These are phyloP conservation scores for Harpalus rufipes DNA, from an alignment of 2,888 invertebrate genomes.

Conservation along the genomic window DNA sequence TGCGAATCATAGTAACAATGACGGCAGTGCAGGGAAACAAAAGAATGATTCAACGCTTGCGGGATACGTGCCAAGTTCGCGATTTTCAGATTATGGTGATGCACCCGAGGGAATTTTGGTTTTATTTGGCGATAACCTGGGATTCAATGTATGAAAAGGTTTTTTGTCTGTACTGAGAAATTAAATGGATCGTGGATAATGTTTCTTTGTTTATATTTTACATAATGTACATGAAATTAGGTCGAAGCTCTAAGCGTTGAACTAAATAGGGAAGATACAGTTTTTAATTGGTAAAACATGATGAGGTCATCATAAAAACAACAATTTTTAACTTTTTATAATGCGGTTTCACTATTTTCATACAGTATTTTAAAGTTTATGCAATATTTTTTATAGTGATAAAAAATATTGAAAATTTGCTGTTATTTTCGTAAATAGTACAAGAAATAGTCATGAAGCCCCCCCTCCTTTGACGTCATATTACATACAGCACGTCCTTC, in stretches of 20 bases:
- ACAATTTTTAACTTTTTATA: too few relatives aligned
- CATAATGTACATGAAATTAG: constrained; percentile 6
- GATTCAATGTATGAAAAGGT: constrained; percentile 29
- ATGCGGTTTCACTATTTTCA: too few relatives aligned
- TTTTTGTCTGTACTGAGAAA: constrained; percentile 5
- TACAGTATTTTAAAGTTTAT: too few relatives aligned
- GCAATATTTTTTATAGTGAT: too few relatives aligned
- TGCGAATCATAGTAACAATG: constrained; percentile 22
- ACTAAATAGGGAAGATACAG: not conserved
- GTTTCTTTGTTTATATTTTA: constrained; percentile 23
- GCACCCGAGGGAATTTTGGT: constrained; percentile 24
- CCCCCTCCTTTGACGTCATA: too few relatives aligned
- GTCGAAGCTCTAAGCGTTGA: not conserved
- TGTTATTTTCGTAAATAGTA: too few relatives aligned
- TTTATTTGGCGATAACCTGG: constrained; percentile 37
- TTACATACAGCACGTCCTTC: too few relatives aligned
- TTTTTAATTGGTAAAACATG: not conserved
- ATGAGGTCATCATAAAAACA: too few relatives aligned
- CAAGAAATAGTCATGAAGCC: too few relatives aligned
- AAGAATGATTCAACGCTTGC: constrained; percentile 26
- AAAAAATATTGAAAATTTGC: too few relatives aligned
- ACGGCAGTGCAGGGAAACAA: constrained; percentile 28
- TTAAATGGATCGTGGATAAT: not conserved
- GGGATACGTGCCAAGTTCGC: constrained; percentile 32
- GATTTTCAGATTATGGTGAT: constrained; percentile 48